A percentile compares a stretch with the other conserved stretches of the same genome.
Conservation (phyloP, 2,797 vertebrate species). For the Australoheros facetus region DNA sequence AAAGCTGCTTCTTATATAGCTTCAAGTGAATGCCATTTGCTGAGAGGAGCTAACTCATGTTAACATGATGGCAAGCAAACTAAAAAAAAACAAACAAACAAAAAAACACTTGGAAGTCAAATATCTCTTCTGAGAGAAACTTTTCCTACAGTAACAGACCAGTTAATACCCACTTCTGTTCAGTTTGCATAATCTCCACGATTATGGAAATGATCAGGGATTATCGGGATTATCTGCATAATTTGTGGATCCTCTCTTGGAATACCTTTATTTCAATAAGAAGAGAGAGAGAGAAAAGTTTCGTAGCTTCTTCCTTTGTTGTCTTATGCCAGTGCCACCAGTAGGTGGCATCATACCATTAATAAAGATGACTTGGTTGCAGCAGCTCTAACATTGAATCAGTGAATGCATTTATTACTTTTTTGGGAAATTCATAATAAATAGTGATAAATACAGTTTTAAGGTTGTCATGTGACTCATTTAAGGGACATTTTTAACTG, state of each 20-base stretch:
- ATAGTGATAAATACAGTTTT: neutral
- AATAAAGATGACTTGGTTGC: neutral
- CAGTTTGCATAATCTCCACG: neutral
- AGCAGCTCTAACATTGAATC: neutral
- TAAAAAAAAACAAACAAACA: neutral
- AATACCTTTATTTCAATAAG: neutral
- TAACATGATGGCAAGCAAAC: neutral
- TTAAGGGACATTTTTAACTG: neutral
- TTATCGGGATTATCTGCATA: neutral
- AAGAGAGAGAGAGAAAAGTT: neutral
- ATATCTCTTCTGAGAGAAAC: neutral
- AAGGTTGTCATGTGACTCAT: neutral
- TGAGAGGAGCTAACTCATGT: neutral
- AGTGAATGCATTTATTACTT: too few relatives aligned
- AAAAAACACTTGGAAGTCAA: neutral
- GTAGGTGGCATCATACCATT: constrained; percentile 18
- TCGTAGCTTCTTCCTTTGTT: neutral
- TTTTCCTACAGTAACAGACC: neutral
- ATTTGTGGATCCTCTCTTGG: neutral
- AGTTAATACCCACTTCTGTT: neutral
- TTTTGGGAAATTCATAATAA: neutral
- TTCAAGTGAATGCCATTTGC: neutral
- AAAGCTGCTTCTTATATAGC: neutral
- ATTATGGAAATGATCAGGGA: neutral
- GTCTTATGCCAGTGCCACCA: neutral